These are phyloP conservation scores for Paraplagusia blochii DNA, from an alignment of 2,113 vertebrate genomes.

Conservation along the genomic window DNA sequence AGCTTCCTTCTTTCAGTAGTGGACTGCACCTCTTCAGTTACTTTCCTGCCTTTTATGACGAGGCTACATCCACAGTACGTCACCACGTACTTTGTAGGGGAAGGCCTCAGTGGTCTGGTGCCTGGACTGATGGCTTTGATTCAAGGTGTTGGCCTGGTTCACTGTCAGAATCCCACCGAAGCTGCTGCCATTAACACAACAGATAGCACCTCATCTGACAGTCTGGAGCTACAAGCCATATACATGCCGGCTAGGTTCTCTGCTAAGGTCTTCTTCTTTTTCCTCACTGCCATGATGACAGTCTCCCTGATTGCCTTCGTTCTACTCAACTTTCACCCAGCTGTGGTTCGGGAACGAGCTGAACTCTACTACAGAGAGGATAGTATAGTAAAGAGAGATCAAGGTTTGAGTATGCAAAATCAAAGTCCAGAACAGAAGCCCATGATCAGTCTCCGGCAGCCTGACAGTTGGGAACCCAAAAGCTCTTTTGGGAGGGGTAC, in stretches of 20 bases:
- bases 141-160: constrained; percentile 77
- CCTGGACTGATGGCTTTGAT: constrained; percentile 78
- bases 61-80: constrained; percentile 75
- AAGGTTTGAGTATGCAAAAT: constrained; percentile 50
- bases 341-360: constrained; percentile 62
- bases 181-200: constrained; percentile 21
- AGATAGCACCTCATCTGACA: constrained; percentile 34
- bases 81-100: constrained; percentile 80
- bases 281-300: constrained; percentile 80
- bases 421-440: constrained; percentile 71
- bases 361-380: constrained; percentile 55
- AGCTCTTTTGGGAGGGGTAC: constrained; percentile 65
- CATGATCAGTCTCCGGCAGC: constrained; percentile 62
- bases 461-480: constrained; percentile 20
- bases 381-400: constrained; percentile 53
- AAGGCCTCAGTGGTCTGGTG: constrained; percentile 82
- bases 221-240: constrained; percentile 46
- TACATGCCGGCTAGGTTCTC: constrained; percentile 80
- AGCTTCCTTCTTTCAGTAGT: constrained; percentile 82
- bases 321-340: constrained; percentile 76
- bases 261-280: constrained; percentile 76
- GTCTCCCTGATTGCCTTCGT: constrained; percentile 74
- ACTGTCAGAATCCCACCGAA: constrained; percentile 68
- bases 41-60: constrained; percentile 86
- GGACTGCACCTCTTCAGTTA: constrained; percentile 87